These are phyloP conservation scores for Drosophila equinoxialis DNA, from an alignment of 1,140 invertebrate genomes.

Conservation along the genomic window DNA sequence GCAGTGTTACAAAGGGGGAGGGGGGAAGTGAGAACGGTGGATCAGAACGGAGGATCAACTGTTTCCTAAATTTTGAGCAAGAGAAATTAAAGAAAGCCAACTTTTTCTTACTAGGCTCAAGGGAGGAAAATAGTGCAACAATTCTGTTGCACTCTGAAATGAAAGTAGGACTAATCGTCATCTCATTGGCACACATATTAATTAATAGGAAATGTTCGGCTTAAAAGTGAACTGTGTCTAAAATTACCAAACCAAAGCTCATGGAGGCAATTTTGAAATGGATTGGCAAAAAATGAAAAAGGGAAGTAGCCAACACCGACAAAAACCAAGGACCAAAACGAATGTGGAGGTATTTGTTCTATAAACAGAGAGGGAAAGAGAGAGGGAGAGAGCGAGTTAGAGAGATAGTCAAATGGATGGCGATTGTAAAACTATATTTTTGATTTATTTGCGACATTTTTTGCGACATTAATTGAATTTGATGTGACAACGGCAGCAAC, in stretches of 20 bases:
- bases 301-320: constrained; percentile 64
- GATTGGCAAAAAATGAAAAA: neutral
- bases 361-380: constrained; percentile 19
- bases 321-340: constrained; percentile 50
- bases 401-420: constrained; percentile 38
- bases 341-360: neutral
- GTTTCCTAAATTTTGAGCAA: too few relatives aligned
- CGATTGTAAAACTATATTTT: constrained; percentile 59
- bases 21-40: neutral
- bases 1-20: neutral
- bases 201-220: too few relatives aligned
- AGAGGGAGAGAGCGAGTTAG: constrained; percentile 30
- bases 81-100: too few relatives aligned
- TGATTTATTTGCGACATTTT: constrained; percentile 67
- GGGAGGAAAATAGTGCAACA: too few relatives aligned
- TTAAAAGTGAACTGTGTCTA: too few relatives aligned
- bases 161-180: too few relatives aligned
- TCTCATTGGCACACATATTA: too few relatives aligned
- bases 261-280: too few relatives aligned
- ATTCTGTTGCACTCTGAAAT: too few relatives aligned
- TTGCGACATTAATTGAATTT: constrained; percentile 74
- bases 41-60: too few relatives aligned
- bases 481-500: constrained; percentile 56
- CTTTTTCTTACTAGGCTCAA: too few relatives aligned
- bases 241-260: too few relatives aligned